Base-by-base conservation (phyloP, 2,888 invertebrate species). In the Meta bourneti region DNA sequence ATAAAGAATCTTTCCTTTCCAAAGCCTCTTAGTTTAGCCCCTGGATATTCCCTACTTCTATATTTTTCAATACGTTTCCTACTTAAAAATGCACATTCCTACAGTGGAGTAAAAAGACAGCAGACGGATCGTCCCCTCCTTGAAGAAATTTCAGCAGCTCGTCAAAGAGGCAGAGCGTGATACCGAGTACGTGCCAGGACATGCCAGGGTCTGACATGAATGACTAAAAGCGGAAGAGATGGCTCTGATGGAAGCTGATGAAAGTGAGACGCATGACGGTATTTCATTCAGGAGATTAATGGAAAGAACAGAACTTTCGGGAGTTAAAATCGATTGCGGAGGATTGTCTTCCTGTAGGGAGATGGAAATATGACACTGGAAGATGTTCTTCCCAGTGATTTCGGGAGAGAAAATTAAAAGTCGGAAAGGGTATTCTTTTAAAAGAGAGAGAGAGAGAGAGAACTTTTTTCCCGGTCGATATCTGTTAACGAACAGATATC, bases 211-310 rank as follows among this genome's bases (percentile, higher is more conserved):
- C 61, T 61, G 61, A 61, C 61, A 9, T 61, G 61, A 61, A 61
- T 61, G 61, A 61, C 61, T 61, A 61, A 61, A 61, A 61, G 61
- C 61, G 61, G 61, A 61, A 83, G 71, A 83, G 80, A 80, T 61
- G 80, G 61, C 61, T 5, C 34, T 83, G 82, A 71, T 52, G 82
- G 82, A 83, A 51, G 48, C 48, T 81, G 82, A 19, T 72, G 82
- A 83, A 84, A 75, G 84, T 75, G 75, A 84, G 74, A 75, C 84
- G 84, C 74, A 75, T 75, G 82, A 51, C 49, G 82, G 71, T 51
- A 70, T 81, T 74, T 83, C 83, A 52, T 83, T 54, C 75, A 52
- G 48, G 9, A 74, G 84, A 84, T 84, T 84, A 84, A 84, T 84
- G 84, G 75, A 51, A 49, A 69, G 48, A 84, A 75, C 61, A 61